Percentiles rank a stretch among this genome's conserved stretches.
Conservation (phyloP, 2,797 vertebrate genomes). For the Trichosurus vulpecula region DNA sequence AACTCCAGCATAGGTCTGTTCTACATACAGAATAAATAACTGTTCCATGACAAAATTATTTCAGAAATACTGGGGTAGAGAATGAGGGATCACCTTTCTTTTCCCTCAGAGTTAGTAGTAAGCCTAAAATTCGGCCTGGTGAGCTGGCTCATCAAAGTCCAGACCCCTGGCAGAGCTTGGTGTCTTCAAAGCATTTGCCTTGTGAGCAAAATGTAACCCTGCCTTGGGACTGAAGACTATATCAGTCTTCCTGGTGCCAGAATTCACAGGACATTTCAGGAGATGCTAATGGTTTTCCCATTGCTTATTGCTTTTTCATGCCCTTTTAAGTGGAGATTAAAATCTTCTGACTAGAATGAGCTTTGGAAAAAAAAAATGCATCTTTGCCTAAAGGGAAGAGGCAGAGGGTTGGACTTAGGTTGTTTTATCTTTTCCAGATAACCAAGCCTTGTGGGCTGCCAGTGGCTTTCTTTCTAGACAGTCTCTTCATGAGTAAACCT, state of each 20-base stretch:
- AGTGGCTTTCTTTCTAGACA: not conserved
- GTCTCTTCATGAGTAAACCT: conserved; percentile 44
- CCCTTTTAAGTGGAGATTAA: not conserved
- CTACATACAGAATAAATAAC: not conserved
- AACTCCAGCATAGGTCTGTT: conserved; percentile 11
- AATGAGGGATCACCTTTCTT: not conserved
- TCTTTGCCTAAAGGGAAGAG: not conserved
- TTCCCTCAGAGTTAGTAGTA: not conserved
- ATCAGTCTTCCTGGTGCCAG: not conserved
- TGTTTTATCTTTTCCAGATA: not conserved
- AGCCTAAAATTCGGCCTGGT: not conserved
- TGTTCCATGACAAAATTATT: not conserved
- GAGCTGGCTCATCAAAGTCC: conserved; percentile 28
- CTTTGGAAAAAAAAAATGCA: not conserved
- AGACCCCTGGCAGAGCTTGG: not conserved
- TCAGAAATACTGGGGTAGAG: conserved; percentile 8
- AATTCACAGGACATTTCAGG: not conserved
- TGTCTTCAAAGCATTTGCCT: not conserved
- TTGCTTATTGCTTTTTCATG: not conserved
- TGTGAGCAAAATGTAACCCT: not conserved
- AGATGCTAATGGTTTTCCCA: not conserved
- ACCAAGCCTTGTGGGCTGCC: not conserved
- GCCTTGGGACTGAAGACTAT: not conserved
- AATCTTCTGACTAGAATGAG: not conserved
- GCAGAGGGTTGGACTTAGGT: not conserved